phyloP scores from a whole-genome alignment of 2,113 vertebrate genomes.

The Mustelus asterias region DNA sequence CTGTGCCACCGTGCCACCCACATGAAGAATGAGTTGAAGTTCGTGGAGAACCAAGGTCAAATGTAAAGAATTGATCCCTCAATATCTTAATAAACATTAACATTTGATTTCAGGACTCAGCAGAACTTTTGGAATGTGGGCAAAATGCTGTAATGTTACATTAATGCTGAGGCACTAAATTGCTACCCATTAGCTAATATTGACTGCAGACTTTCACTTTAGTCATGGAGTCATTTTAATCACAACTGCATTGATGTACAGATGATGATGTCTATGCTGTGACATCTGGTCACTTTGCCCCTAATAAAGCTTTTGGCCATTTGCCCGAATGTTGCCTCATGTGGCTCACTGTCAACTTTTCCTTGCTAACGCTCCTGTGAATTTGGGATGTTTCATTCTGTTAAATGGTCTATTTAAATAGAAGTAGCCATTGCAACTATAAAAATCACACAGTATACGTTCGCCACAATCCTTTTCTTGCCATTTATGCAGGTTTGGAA shows the following conservation, averaged over 20 bases:
- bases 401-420: not conserved
- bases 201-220: not conserved
- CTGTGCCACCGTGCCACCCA: too few species aligned
- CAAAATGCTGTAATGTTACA: not conserved
- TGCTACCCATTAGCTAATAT: not conserved
- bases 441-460: too few species aligned
- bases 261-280: not conserved
- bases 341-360: not conserved
- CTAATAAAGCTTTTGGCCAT: not conserved
- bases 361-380: not conserved
- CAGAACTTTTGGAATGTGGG: not conserved
- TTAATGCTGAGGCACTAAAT: not conserved
- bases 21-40: not conserved
- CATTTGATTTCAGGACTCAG: constrained; percentile 6
- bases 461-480: not conserved
- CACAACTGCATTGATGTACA: not conserved
- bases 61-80: not conserved
- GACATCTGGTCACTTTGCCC: not conserved
- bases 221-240: not conserved
- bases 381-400: not conserved
- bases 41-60: not conserved
- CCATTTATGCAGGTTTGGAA: not conserved
- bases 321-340: not conserved
- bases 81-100: not conserved
- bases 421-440: not conserved